Base-by-base conservation (phyloP, 2,888 invertebrate species). In the Stegana nigrithorax region DNA sequence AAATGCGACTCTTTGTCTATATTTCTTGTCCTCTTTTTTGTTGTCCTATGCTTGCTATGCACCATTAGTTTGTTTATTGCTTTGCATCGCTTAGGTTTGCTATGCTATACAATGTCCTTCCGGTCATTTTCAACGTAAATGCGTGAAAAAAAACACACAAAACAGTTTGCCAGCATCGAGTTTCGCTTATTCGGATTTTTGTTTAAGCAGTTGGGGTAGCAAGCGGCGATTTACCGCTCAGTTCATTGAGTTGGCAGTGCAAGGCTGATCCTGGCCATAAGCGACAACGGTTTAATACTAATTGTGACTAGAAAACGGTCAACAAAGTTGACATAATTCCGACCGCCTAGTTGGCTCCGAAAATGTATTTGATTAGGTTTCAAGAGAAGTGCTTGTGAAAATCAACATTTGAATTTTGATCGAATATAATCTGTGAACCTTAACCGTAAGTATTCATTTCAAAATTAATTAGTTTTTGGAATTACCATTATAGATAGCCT, bases 101-200 rank as follows among this genome's bases (percentile, higher is more conserved):
- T n/a, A 70, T 65, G 68, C 73, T 72, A 73, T 77, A 75, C 79
- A 76, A 76, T 79, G 76, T 79, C 70, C 80, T 77, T 76, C 78
- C 80, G 76, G 76, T 75, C 76, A 73, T 76, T 76, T 78, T 76
- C 77, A 77, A 77, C 75, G 75, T 76, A 77, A 79, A 72, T 71
- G 79, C 53, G 19, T 36, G 32, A 55, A 55, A 55, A 51, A 51
- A 55, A 36, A 55, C 21, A n/a, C n/a, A n/a, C n/a, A n/a, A n/a
- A n/a, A n/a, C n/a, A n/a, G 10, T 17, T 29, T 53, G 53, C 19
- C 29, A 32, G 36, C n/a, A 21, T 10, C 53, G 53, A 55, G 66
- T 72, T 69, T 63, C 53, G 63, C 62, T 62, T 65, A 62, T 64
- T 71, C 65, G 45, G 70, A 67, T 57, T 67, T 67, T 64, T 59